Conservation (phyloP, 2,888 invertebrate species). For the Mesoligia furuncula region DNA sequence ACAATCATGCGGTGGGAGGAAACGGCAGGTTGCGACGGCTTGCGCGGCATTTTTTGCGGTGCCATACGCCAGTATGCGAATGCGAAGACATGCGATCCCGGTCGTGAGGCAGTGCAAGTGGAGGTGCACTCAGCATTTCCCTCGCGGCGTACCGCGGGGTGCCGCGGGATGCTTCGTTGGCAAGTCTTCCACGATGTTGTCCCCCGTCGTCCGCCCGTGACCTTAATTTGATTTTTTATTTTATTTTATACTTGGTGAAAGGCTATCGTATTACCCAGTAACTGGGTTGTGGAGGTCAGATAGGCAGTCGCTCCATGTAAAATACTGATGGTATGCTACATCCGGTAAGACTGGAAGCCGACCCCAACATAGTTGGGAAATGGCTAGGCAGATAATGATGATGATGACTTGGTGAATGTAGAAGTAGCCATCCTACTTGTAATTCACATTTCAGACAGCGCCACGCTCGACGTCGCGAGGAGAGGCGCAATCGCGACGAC, state of each 20-base stretch:
- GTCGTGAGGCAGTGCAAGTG: too few species aligned
- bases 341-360: too few species aligned
- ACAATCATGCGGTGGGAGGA: not conserved
- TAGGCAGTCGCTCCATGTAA: too few species aligned
- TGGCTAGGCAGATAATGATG: too few species aligned
- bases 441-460: conserved; percentile 72
- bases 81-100: too few species aligned
- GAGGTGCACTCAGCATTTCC: not conserved
- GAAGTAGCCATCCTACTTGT: not conserved
- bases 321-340: too few species aligned
- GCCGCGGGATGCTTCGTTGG: not conserved
- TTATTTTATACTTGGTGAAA: not conserved
- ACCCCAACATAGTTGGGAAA: too few species aligned
- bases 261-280: too few species aligned
- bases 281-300: too few species aligned
- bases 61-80: too few species aligned
- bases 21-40: too few species aligned
- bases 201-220: not conserved
- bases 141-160: not conserved
- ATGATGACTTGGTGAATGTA: not conserved
- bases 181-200: not conserved
- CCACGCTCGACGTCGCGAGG: conserved; percentile 76
- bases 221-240: not conserved
- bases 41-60: too few species aligned
- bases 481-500: conserved; percentile 66